Conservation (phyloP, 2,113 vertebrate species). For the Mystacornis crossleyi region DNA sequence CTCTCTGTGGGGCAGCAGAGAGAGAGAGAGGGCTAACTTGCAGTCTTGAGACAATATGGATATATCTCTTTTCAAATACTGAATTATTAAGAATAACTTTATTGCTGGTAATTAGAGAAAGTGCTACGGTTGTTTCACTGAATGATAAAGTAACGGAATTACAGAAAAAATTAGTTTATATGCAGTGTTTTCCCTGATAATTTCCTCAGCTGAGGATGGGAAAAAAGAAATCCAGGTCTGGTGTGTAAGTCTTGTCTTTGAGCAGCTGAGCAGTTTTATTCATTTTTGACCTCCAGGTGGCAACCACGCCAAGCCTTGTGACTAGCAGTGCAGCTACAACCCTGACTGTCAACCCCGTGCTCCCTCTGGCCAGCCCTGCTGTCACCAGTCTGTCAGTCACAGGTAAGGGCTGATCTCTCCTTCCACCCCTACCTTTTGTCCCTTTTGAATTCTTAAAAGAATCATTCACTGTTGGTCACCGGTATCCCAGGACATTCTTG, state of each 20-base stretch:
- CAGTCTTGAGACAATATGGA: neutral
- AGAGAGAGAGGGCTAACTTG: neutral
- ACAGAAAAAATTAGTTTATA: neutral
- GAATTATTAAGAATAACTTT: neutral
- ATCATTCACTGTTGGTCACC: neutral
- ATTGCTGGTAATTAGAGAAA: neutral
- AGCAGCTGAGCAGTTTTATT: constrained; percentile 14
- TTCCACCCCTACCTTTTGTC: neutral
- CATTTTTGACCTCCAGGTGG: constrained; percentile 82
- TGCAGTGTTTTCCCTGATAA: neutral
- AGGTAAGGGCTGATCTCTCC: constrained; percentile 75
- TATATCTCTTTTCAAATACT: neutral
- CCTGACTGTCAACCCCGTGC: constrained; percentile 93
- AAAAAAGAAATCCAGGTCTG: neutral
- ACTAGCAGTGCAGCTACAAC: constrained; percentile 94
- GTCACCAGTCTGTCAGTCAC: constrained; percentile 88
- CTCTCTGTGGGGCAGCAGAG: neutral
- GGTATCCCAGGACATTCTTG: neutral
- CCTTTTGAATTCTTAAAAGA: neutral
- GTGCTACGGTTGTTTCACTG: neutral
- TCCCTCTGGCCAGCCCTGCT: constrained; percentile 91
- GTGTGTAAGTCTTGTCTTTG: neutral
- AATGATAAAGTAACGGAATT: neutral
- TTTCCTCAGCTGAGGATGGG: neutral
- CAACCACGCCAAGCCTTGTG: constrained; percentile 97